These are phyloP conservation scores for Lagopus muta DNA, from an alignment of 2,113 vertebrate genomes.

Conservation along the genomic window DNA sequence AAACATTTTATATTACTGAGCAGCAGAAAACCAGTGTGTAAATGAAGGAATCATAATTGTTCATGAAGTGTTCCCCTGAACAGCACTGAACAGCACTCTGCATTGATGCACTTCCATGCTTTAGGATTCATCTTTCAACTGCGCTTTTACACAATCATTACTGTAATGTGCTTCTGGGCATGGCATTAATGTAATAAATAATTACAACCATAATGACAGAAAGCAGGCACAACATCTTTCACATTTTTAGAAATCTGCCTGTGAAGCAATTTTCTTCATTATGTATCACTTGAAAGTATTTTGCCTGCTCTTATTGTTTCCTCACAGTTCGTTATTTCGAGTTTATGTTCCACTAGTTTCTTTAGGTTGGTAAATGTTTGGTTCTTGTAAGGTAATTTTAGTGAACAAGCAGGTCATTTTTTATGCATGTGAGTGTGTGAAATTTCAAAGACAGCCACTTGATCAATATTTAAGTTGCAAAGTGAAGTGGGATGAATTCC, in stretches of 20 bases:
- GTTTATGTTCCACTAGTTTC: neutral
- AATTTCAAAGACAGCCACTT: neutral
- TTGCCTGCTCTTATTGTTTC: neutral
- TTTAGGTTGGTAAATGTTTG: neutral
- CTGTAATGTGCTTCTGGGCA: neutral
- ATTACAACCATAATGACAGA: neutral
- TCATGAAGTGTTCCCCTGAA: neutral
- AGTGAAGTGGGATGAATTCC: neutral
- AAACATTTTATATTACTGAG: neutral
- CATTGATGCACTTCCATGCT: neutral
- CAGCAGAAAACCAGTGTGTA: neutral
- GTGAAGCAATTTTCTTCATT: neutral
- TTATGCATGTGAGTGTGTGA: neutral
- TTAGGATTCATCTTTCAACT: neutral
- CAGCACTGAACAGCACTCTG: neutral
- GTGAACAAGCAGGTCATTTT: neutral
- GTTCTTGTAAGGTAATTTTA: neutral
- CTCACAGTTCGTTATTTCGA: neutral
- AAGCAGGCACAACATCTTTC: neutral
- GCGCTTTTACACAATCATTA: neutral
- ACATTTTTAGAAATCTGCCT: neutral
- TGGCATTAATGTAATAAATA: neutral
- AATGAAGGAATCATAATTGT: neutral
- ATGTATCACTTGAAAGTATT: neutral
- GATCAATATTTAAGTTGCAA: neutral